Evolutionary conservation across 2,113 vertebrate species (phyloP), one percentile per base, ranked within the genome.

Genomic region (Boulengeromyrus knoepffleri): DNA sequence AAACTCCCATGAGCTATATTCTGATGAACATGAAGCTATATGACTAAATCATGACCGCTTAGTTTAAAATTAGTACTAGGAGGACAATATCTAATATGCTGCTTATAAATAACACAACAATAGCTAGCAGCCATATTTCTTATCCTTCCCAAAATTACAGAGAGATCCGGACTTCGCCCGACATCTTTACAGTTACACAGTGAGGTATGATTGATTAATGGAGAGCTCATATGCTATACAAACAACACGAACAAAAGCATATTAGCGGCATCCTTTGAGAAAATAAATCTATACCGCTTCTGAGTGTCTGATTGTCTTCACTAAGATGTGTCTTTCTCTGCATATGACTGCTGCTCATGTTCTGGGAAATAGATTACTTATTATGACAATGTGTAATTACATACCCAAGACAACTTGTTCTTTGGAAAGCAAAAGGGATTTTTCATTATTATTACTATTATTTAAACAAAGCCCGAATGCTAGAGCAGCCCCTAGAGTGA

Each of bases 381-480:
- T 89, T 36, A 27, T 84, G 66, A 89, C 88, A 84, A 19, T 89
- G 21, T 84, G 49, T 84, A 89, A 89, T 89, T 89, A 89, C 88
- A 52, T 8, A 77, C 49, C 31, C 70, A 56, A 53, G 70, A 56
- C 66, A 56, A n/a, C 31, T 39, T n/a, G 49, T 36, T 36, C 74
- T 36, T 31, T 31, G 49, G 49, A 36, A 50, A 39, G 49, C 2
- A 12, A 89, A 77, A 45, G 88, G 17, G 88, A 80, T 83, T 77
- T 56, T 53, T 83, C 36, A n/a, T 80, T 42, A 80, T 80, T 80
- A 42, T 80, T 31, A 8, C 74, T 42, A 42, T 39, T 80, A 53
- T 12, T 17, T n/a, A 89, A 49, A 56, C 27, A 84, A 89, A 89
- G 49, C 70, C 47, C 0, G 15, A 19, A 17, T 66, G 21, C 36